Conservation (phyloP, 2,888 invertebrate species). For the Leucoptera coffeella region DNA sequence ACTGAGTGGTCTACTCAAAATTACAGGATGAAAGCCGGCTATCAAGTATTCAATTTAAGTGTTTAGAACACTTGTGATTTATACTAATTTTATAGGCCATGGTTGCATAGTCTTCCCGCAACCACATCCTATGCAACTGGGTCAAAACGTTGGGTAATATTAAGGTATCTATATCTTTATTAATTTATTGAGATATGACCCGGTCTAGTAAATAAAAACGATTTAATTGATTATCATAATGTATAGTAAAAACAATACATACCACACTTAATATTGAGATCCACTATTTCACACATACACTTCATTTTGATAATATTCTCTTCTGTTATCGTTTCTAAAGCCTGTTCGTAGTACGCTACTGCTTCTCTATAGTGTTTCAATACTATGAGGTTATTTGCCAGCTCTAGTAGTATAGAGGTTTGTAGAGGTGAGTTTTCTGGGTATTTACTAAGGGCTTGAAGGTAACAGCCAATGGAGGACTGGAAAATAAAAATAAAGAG, state of each 20-base stretch:
- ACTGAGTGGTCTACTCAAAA: too few species aligned
- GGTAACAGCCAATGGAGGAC: slow-evolving; percentile 75
- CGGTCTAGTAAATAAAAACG: too few species aligned
- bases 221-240: too few species aligned
- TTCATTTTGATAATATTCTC: slow-evolving; percentile 18
- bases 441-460: slow-evolving; percentile 54
- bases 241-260: slow-evolving; percentile 9
- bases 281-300: slow-evolving; percentile 22
- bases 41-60: too few species aligned
- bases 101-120: too few species aligned
- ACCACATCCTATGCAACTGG: too few species aligned
- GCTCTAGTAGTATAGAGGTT: slow-evolving; percentile 28
- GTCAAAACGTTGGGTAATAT: too few species aligned
- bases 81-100: too few species aligned
- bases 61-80: too few species aligned
- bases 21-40: too few species aligned
- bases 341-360: slow-evolving; percentile 27
- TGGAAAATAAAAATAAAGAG: slow-evolving; percentile 31
- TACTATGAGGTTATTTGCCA: slow-evolving; percentile 27
- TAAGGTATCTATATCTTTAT: too few species aligned
- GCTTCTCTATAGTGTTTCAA: slow-evolving; percentile 34
- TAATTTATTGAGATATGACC: too few species aligned
- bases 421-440: slow-evolving; percentile 44
- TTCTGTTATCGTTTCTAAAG: slow-evolving; percentile 20
- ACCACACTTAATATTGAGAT: slow-evolving; percentile 50